Evolutionary conservation across 2,888 invertebrate species (phyloP), one percentile per base, ranked within the genome.

Genomic region (Archips xylosteana): DNA sequence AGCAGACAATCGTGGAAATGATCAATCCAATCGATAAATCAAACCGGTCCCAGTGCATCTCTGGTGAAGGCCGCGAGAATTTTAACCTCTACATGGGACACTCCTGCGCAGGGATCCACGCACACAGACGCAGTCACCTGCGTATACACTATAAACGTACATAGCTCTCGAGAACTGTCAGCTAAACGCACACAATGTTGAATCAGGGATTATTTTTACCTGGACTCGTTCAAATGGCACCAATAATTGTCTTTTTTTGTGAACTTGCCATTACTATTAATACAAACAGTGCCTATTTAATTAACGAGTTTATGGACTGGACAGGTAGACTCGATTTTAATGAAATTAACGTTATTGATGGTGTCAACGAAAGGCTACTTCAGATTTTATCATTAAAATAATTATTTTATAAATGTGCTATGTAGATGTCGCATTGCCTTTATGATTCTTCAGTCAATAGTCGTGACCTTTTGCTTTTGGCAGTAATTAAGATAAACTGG

Each of bases 21-120:
- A 85, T 85, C 79, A 79, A 84, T 80, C 78, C 70, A 76, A 78
- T 85, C 84, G 82, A 89, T 89, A 87, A 87, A 86, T 88, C 80
- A 80, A 85, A 89, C 89, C 88, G 87, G 87, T 89, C 88, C 82
- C 86, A 92, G 86, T 93, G 89, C 93, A 90, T 87, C 91, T 87
- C 91, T 92, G 90, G 91, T 92, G 94, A 94, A 94, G 94, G 94
- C 92, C 94, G 92, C 88, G 86, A 84, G 86, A 89, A 84, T 81
- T 77, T 78, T 88, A 88, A 89, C 90, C 90, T 89, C 89, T 86
- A 86, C 86, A 85, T 84, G 86, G 88, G 90, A 88, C 89, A 89
- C 86, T 90, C 89, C 85, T 86, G 89, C 87, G 88, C 89, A 85
- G 85, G 86, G 87, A 85, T 85, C 82, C 85, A 86, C 86, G 81